Evolutionary conservation across 1,140 invertebrate species (phyloP), one percentile per base, ranked within the genome.

Genomic region (Eumaeus atala): DNA sequence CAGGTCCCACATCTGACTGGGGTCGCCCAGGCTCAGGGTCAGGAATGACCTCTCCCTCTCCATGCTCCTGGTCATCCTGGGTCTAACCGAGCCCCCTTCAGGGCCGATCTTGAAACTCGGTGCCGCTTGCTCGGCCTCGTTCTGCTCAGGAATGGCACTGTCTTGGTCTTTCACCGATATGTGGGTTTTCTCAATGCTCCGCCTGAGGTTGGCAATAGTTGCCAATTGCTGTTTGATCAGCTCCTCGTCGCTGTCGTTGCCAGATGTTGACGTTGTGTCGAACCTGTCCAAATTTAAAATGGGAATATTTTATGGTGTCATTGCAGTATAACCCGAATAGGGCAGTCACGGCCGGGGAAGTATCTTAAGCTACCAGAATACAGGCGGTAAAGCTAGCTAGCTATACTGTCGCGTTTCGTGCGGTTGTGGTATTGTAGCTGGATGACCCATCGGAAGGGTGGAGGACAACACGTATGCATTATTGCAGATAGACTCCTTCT

Each of bases 21-120:
- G 79, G 40, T 86, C 77, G 0, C 82, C 83, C 18, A 87, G 59
- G 54, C 77, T 86, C 3, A 84, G 53, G 0, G 79, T 77, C 55
- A 88, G 62, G 51, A 88, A 80, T 4, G 77, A 76, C 34, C 72
- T 69, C 47, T 88, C 86, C 33, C 79, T 67, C 11, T 87, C 84
- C 66, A 80, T 72, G 54, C 77, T 87, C 18, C 70, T 70, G 0
- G 83, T 77, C 5, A 86, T 34, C 51, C 85, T 67, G 0, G 87
- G 85, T 48, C 85, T 68, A 0, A 88, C 87, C 1, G 60, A 28
- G 5, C 87, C 85, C 0, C 74, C 82, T 38, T 88, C 90, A 6
- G 90, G 90, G 0, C 91, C 91, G 7, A 92, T 75, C 53, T 90
- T 90, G 67, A 92, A 92, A 58, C 88, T 89, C 33, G 89, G 89